phyloP scores from a whole-genome alignment of 2,113 vertebrate species.

The Equus quagga region DNA sequence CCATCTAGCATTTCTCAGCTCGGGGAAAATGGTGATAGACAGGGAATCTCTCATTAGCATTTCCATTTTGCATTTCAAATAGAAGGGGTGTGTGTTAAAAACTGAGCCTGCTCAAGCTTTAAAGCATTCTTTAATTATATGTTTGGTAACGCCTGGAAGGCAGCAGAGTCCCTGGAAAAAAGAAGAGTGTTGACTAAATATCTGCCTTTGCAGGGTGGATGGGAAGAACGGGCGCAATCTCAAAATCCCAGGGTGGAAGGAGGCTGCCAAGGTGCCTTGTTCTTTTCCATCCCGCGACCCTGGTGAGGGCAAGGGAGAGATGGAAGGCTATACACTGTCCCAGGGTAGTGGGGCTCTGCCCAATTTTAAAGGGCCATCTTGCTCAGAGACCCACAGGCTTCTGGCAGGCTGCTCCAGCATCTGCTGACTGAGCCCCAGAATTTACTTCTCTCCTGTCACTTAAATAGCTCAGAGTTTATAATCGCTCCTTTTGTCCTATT shows the following conservation, averaged over 20 bases:
- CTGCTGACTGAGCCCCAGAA: not conserved
- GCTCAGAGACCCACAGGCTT: not conserved
- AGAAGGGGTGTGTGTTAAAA: constrained; percentile 56
- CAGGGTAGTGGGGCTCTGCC: not conserved
- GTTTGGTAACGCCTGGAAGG: constrained; percentile 37
- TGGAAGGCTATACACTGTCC: not conserved
- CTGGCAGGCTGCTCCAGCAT: not conserved
- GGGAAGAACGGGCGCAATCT: not conserved
- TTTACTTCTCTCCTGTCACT: not conserved
- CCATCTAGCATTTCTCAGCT: not conserved
- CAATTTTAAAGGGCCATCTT: not conserved
- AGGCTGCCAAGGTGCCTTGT: not conserved
- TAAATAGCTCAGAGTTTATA: not conserved
- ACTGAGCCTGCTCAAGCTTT: constrained; percentile 43
- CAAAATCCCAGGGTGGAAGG: not conserved
- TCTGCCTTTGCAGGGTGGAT: not conserved
- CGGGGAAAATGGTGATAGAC: not conserved
- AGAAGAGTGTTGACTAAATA: not conserved
- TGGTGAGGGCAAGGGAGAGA: not conserved
- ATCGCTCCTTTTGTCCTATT: not conserved
- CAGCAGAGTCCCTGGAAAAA: not conserved
- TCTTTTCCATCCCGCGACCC: not conserved
- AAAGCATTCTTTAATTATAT: constrained; percentile 61
- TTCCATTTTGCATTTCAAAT: constrained; percentile 67
- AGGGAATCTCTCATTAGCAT: constrained; percentile 48